phyloP scores from a whole-genome alignment of 1,140 invertebrate genomes.

The Leguminivora glycinivorella region DNA sequence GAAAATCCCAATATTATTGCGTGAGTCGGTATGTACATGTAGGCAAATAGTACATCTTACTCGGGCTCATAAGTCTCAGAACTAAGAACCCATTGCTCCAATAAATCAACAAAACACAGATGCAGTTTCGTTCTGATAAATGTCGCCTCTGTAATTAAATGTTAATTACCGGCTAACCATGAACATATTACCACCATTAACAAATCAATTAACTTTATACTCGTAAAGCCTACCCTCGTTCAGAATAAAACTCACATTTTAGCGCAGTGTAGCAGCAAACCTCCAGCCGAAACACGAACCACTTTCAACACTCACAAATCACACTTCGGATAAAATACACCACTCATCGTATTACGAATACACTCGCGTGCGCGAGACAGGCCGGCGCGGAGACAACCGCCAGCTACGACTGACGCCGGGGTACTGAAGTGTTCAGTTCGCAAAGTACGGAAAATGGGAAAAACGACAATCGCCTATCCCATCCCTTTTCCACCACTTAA shows the following conservation, averaged over 20 bases:
- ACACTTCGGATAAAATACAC: constrained; percentile 44
- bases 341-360: constrained; percentile 53
- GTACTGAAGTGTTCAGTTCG: constrained; percentile 48
- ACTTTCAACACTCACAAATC: constrained; percentile 43
- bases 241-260: constrained; percentile 35
- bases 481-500: constrained; percentile 33
- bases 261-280: constrained; percentile 6
- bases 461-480: constrained; percentile 25
- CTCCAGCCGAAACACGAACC: constrained; percentile 31
- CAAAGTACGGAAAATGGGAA: constrained; percentile 22
- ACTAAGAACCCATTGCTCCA: too few relatives aligned
- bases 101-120: not conserved
- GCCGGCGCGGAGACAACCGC: constrained; percentile 48
- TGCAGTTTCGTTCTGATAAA: not conserved
- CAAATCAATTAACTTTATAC: constrained; percentile 7
- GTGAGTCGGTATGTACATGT: too few relatives aligned
- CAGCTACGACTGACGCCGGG: constrained; percentile 54
- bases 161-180: not conserved
- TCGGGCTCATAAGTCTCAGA: too few relatives aligned
- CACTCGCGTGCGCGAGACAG: constrained; percentile 47
- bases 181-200: not conserved
- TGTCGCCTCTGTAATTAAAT: not conserved
- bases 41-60: too few relatives aligned
- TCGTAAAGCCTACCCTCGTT: not conserved
- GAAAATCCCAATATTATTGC: not conserved